Base-by-base conservation (phyloP, 2,888 invertebrate species). In the Gerosis bhagava region DNA sequence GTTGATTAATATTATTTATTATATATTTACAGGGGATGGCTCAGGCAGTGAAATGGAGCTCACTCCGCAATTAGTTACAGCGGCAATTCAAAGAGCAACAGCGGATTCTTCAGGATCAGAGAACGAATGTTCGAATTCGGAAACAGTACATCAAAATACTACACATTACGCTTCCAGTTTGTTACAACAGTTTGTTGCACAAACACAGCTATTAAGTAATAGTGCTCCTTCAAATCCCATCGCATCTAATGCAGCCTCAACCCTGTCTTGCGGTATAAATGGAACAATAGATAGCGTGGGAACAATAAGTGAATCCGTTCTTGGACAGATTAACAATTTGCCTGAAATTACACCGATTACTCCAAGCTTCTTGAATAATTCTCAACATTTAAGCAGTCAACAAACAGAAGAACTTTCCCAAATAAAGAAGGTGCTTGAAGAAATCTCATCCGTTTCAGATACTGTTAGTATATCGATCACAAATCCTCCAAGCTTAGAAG, bases 131-230 rank as follows among this genome's bases (percentile, higher is more conserved):
- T 89, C 90, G 0, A 89, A 88, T 53, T 84, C 90, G 2, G 89
- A 83, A 50, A 67, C 83, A 45, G 87, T 91, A 53, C 90, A 90
- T 61, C 86, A 81, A 56, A 87, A 81, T 55, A 88, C 90, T 32
- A 89, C 92, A 10, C 92, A 92, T 64, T 94, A 94, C 70, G 93
- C 94, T 50, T 94, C 94, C 10, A 93, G 93, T 43, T 75, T 96
- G 52, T 75, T 96, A 51, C 95, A 95, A 68, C 94, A 96, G 67
- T 96, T 96, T 65, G 95, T 93, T 50, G 94, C 93, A 37, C 95
- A 95, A 73, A 95, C 95, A 0, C 94, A 94, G 73, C 86, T 93
- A 68, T 73, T 94, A 19, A 93, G 92, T 54, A 90, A 78, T 59
- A 78, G 83, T 5, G 76, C 74, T 13, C 72, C 83, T n/a, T 56